A percentile compares a stretch with the other conserved stretches of the same genome.
Conservation (phyloP, 1,140 invertebrate genomes). For the Battus philenor region DNA sequence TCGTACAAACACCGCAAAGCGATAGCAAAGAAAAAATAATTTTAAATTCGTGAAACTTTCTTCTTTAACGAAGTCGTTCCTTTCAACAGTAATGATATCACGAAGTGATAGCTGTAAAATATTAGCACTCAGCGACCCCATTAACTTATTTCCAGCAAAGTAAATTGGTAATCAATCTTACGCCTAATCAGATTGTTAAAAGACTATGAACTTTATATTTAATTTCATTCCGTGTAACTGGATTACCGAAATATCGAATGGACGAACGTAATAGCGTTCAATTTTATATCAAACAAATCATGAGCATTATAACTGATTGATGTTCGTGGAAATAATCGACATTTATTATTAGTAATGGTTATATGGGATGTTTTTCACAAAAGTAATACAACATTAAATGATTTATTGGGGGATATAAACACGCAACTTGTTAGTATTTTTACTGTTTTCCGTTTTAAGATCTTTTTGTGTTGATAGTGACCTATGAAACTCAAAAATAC, state of each 20-base stretch:
- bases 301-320: neutral
- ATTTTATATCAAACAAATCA: neutral
- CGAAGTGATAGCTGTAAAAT: conserved; percentile 16
- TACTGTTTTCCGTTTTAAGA: too few relatives aligned
- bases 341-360: neutral
- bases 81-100: conserved; percentile 15
- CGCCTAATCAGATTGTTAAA: conserved; percentile 14
- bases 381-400: too few relatives aligned
- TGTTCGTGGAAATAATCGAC: neutral
- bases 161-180: conserved; percentile 17
- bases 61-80: conserved; percentile 14
- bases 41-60: conserved; percentile 14
- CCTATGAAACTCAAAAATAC: too few relatives aligned
- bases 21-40: conserved; percentile 12
- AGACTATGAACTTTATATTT: conserved; percentile 11
- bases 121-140: conserved; percentile 18
- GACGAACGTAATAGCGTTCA: neutral
- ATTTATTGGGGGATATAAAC: too few relatives aligned
- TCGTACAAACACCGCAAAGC: conserved; percentile 1
- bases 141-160: conserved; percentile 16
- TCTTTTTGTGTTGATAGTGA: too few relatives aligned
- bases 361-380: too few relatives aligned
- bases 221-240: neutral
- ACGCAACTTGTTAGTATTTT: too few relatives aligned
- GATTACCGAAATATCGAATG: neutral